Base-by-base conservation (phyloP, 2,113 vertebrate species). In the Nothocercus julius region DNA sequence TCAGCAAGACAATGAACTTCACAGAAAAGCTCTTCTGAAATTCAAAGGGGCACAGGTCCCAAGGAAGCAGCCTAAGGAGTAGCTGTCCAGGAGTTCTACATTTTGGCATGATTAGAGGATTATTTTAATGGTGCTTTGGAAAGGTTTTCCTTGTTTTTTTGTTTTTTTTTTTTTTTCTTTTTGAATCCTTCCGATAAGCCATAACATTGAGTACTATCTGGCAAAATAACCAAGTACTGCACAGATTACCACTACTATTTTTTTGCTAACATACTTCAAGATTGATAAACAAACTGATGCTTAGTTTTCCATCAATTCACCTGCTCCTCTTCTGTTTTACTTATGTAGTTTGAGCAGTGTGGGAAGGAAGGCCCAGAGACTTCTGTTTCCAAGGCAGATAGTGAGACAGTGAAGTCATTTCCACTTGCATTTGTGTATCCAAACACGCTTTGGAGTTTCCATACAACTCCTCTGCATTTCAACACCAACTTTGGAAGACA, bases 1-100 rank as follows among this genome's bases (percentile, higher is more conserved):
- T 81, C 64, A 84, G 58, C 18, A 75, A 84, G 72, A 79, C 86
- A 92, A 90, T 66, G 81, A 96, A 84, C 61, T 87, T 78, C 61
- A 91, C 95, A 96, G 79, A 93, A 95, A 94, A 94, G 63, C n/a
- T 36, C 63, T 19, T 93, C 70, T 78, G 86, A 96, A 96, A 97
- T 89, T 53, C 95, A 91, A 1, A 5, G 28, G 34, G 54, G 27
- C 73, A 25, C 66, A 61, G 82, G 66, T 87, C 85, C 78, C 85
- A 12, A 87, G 88, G 89, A 89, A 87, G 90, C 2, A 69, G 62
- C 61, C 42, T 77, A 79, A 89, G 90, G 82, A 89, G 68, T 95
- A 91, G 16, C 61, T 69, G 38, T 27, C 61, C 78, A 61, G 89
- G 85, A 92, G 94, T 86, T 75, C n/a, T 49, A 64, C 61, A 80